phyloP scores from a whole-genome alignment of 2,113 vertebrate species.

The Forbesichthys agassizii region DNA sequence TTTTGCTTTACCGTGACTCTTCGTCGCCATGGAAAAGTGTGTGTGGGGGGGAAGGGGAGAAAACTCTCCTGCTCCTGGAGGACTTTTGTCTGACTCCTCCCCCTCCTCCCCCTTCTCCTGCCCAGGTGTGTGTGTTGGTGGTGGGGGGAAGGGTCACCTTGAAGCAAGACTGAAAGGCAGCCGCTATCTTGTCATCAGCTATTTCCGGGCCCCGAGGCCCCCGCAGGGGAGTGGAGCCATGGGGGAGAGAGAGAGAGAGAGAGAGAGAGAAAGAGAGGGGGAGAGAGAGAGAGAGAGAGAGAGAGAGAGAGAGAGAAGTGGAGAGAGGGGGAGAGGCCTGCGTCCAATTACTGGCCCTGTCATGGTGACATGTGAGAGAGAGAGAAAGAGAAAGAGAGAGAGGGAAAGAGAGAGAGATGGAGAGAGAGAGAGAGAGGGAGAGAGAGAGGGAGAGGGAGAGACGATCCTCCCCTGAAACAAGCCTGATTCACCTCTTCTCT shows the following conservation, averaged over 20 bases:
- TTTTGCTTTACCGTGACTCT: not conserved
- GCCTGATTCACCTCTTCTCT: conserved; percentile 32
- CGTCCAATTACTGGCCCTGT: too few species aligned
- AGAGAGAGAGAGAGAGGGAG: conserved; percentile 39
- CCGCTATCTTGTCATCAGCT: conserved; percentile 82
- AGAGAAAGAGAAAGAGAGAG: conserved; percentile 16
- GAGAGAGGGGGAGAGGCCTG: conserved; percentile 40
- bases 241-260: conserved; percentile 53
- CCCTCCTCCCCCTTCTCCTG: not conserved
- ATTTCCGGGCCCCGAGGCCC: conserved; percentile 74
- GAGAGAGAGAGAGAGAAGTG: conserved; percentile 27
- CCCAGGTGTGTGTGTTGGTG: conserved; percentile 42
- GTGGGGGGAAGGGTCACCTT: conserved; percentile 76
- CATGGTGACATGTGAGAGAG: too few species aligned
- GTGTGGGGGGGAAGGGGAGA: conserved; percentile 25
- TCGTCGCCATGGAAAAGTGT: conserved; percentile 4
- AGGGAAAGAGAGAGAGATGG: conserved; percentile 25
- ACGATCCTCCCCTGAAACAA: not conserved
- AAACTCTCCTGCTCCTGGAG: not conserved
- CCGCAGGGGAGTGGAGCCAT: conserved; percentile 70
- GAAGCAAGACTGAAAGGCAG: conserved; percentile 76
- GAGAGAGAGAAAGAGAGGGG: conserved; percentile 32
- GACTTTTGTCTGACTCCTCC: not conserved
- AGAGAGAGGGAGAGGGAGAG: conserved; percentile 20
- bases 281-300: conserved; percentile 5